Evolutionary conservation across 1,140 invertebrate species (phyloP), one percentile per base, ranked within the genome.

Genomic region (Cheumatopsyche charites): DNA sequence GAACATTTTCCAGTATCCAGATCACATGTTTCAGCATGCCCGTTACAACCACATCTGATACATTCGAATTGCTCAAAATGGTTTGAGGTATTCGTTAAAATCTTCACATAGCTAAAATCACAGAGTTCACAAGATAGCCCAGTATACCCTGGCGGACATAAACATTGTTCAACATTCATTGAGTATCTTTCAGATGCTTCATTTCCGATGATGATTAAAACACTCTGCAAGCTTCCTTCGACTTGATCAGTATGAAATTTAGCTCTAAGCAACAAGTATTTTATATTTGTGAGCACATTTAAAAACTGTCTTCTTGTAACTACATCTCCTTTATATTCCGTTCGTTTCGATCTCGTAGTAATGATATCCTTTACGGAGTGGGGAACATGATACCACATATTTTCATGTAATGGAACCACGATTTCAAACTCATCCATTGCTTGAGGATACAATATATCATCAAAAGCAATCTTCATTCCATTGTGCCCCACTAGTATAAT

Each of bases 211-310:
- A 77, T 65, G 12, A 77, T 75, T 4, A 76, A 66, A 3, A 62
- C 73, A 9, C 67, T 67, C 45, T 76, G 66, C 7, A 76, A 58
- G 70, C 81, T 88, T 43, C 91, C 93, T 84, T 97, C 94, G 70
- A 94, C 90, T 84, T 99, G 97, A 79, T 97, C 95, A 0, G 93
- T 94, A 80, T 98, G 95, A 81, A 92, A 99, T 67, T 94, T 94
- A 0, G 95, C 95, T 66, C 96, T 86, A 23, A 99, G 87, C 76
- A 98, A 86, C 13, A 99, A 78, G 26, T 91, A 84, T 71, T 91
- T 89, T 0, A 99, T 78, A 75, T 94, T 88, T 4, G 90, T 86
- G n/a, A 99, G 81, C 0, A 96, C 88, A 23, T 90, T 88, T 79
- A 99, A 89, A 78, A 99, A 91, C 77, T 98, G 90, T 5, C 84